A percentile compares a stretch with the other conserved stretches of the same genome.
These are phyloP conservation scores for Leptosomus discolor DNA, from an alignment of 2,113 vertebrate species.

Conservation along the genomic window DNA sequence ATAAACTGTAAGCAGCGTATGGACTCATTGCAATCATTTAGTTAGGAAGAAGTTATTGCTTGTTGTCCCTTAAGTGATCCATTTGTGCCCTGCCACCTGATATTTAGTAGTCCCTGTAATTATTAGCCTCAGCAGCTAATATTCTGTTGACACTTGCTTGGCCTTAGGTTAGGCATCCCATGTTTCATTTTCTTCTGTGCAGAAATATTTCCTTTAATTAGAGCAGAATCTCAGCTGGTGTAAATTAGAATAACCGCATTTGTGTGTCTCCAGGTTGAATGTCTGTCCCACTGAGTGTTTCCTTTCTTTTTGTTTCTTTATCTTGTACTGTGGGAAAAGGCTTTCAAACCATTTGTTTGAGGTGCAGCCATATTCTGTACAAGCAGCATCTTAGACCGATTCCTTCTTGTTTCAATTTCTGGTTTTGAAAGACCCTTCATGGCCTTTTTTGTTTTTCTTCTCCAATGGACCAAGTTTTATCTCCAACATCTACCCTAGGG, in stretches of 20 bases:
- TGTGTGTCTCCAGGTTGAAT: neutral
- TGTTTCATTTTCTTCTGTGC: neutral
- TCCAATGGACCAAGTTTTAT: neutral
- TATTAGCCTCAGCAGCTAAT: neutral
- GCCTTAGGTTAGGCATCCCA: neutral
- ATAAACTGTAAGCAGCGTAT: neutral
- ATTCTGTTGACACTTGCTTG: neutral
- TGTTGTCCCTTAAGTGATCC: neutral
- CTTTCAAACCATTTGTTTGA: neutral
- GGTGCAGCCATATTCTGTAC: neutral
- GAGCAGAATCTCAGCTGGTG: neutral
- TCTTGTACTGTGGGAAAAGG: neutral
- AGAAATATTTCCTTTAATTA: neutral
- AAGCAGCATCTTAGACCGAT: neutral
- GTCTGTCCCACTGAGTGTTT: neutral
- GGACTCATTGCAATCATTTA: neutral
- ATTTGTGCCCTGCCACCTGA: neutral
- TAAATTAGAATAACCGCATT: neutral
- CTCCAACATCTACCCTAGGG: fast-evolving
- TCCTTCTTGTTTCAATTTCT: neutral
- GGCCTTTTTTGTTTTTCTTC: neutral
- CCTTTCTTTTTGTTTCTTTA: neutral
- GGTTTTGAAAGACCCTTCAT: neutral
- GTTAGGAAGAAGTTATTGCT: neutral
- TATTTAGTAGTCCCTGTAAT: neutral